Conservation (phyloP, 2,888 invertebrate species). For the Epinotia ramella region DNA sequence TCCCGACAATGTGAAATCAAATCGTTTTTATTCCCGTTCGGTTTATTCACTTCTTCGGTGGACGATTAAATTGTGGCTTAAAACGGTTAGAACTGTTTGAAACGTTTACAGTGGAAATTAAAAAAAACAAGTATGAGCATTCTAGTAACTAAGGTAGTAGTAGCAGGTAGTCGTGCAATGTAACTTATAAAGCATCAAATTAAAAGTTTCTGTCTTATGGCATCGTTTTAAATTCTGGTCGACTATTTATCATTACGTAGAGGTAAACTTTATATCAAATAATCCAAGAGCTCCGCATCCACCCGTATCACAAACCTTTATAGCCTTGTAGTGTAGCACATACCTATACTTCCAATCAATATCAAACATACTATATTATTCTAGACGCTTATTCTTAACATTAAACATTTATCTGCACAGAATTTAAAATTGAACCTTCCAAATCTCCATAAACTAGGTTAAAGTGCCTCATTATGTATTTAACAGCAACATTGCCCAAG, state of each 20-base stretch:
- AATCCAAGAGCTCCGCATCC: no score
- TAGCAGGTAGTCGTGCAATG: no score
- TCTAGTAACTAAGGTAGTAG: no score
- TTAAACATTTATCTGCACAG: neutral
- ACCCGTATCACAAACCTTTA: no score
- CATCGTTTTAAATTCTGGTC: no score
- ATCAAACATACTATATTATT: neutral
- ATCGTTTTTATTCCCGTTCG: neutral
- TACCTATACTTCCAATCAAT: neutral
- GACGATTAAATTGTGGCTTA: neutral
- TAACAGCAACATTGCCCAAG: neutral
- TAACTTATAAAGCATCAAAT: no score
- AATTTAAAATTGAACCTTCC: slow-evolving; percentile 13
- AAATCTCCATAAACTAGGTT: neutral
- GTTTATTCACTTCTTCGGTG: neutral
- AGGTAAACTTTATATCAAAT: no score
- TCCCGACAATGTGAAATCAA: neutral
- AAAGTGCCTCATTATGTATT: slow-evolving; percentile 7
- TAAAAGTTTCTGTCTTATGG: no score
- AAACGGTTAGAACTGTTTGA: neutral
- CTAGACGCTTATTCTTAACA: neutral
- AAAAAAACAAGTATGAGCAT: no score
- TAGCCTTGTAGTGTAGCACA: no score
- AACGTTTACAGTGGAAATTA: neutral
- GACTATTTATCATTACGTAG: no score